Base-by-base conservation (phyloP, 2,888 invertebrate genomes). In the Nomada fucata region DNA sequence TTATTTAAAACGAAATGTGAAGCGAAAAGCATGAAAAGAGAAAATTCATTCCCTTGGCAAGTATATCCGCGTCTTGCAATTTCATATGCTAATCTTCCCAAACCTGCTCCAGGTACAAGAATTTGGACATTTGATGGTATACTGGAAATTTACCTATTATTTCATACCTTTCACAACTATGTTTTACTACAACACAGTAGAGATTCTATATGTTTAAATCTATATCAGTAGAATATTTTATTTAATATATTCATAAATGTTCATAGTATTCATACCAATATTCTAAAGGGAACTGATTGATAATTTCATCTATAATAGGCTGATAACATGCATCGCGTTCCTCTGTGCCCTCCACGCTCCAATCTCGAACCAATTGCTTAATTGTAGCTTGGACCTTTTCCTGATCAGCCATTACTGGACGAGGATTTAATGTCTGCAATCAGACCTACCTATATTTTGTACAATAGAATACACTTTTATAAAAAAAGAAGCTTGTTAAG, bases 11-110 rank as follows among this genome's bases (percentile, higher is more conserved):
- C 97, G 94, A 98, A 99, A 94, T 98, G 98, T 61, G 99, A 98
- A 0, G 98, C 97, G 88, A 99, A 97, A 67, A 99, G 94, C 99
- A 99, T 99, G 94, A 98, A 99, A 55, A 99, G 95, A 44, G 98
- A 98, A 94, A 98, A 99, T 94, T 99, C 99, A 93, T 99, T 99
- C 85, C 99, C 99, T 94, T 99, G 98, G 90, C 99, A 99, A 13
- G 95, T 95, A 94, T 97, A 99, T 0, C 99, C 99, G 23, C 96
- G 95, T 76, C 96, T 95, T 0, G 99, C 98, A 47, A 99, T 96
- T 95, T 99, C 99, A 95, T 97, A 99, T 0, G 98, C 98, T 1
- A 99, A 95, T 78, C 99, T 95, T 0, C 99, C 99, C 7, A 99
- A 95, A 0, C 99, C 99, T n/a, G 99, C 98, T 2, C 99, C 99